phyloP scores from a whole-genome alignment of 2,888 invertebrate genomes.

The Drosophila mercatorum region DNA sequence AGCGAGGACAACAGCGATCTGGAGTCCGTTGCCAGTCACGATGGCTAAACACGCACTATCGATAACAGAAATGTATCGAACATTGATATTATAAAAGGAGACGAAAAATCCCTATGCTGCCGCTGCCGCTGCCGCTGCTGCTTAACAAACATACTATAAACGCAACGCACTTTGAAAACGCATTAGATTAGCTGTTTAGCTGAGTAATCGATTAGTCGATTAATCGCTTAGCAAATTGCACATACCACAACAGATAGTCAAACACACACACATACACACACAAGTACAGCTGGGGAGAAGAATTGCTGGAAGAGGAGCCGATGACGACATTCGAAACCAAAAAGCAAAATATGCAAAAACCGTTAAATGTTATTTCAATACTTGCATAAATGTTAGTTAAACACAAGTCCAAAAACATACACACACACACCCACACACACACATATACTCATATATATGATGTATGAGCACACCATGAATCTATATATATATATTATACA shows the following conservation, averaged over 20 bases:
- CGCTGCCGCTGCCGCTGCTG: conserved; percentile 19
- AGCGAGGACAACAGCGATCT: conserved; percentile 85
- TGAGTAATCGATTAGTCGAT: conserved; percentile 22
- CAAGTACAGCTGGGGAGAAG: not conserved
- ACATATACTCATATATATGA: conserved; percentile 38
- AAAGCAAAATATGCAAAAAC: conserved; percentile 38
- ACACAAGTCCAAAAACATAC: conserved; percentile 26
- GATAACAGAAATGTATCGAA: conserved; percentile 7
- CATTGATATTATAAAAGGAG: not conserved
- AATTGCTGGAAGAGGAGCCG: conserved; percentile 23
- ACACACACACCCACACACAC: conserved; percentile 6
- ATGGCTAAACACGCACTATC: conserved; percentile 48
- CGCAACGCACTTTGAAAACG: conserved; percentile 37
- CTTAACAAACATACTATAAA: conserved; percentile 33
- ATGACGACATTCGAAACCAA: conserved; percentile 39
- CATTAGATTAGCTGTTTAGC: conserved; percentile 39
- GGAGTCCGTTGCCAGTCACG: conserved; percentile 84
- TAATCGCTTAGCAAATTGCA: conserved; percentile 28
- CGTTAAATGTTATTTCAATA: conserved; percentile 58
- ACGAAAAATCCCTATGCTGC: no score
- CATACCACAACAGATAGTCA: conserved; percentile 11
- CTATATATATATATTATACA: conserved; percentile 18
- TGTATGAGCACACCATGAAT: conserved; percentile 26
- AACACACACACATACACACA: conserved; percentile 4
- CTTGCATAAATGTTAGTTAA: conserved; percentile 69